A percentile compares a stretch with the other conserved stretches of the same genome.
These are phyloP conservation scores for Anagyrus pseudococci DNA, from an alignment of 2,888 invertebrate genomes.

Conservation along the genomic window DNA sequence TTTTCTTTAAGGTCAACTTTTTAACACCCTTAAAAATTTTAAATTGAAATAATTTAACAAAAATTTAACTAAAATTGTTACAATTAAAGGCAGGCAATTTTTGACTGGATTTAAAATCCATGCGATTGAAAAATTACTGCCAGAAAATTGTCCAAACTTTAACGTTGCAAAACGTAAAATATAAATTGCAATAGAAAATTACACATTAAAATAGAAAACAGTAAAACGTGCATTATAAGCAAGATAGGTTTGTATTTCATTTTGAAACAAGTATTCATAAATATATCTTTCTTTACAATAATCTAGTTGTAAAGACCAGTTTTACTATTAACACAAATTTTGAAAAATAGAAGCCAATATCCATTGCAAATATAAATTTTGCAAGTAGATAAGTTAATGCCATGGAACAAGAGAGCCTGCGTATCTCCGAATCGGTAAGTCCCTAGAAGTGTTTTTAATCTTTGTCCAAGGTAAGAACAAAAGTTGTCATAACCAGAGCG, in stretches of 20 bases:
- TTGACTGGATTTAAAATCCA: constrained; percentile 53
- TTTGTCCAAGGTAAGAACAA: constrained; percentile 48
- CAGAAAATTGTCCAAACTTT: constrained; percentile 17
- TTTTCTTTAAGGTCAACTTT: constrained; percentile 1
- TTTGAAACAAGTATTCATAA: not conserved
- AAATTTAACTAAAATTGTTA: not conserved
- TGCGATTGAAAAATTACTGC: constrained; percentile 47
- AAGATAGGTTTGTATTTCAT: not conserved
- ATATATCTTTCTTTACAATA: not conserved
- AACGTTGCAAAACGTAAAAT: constrained; percentile 1
- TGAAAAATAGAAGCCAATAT: constrained; percentile 7
- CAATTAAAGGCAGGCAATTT: constrained; percentile 40
- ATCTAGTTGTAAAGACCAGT: not conserved
- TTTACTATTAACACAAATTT: not conserved
- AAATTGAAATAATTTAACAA: constrained; percentile 6
- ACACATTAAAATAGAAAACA: constrained; percentile 17
- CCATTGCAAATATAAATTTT: not conserved
- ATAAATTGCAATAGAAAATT: constrained; percentile 3
- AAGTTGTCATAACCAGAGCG: too few relatives aligned
- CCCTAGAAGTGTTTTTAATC: constrained; percentile 49
- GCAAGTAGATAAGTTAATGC: constrained; percentile 44
- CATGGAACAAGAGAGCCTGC: constrained; percentile 52
- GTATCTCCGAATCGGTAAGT: constrained; percentile 43
- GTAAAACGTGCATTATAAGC: constrained; percentile 26
- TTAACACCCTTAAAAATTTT: not conserved